Conservation (phyloP, 2,797 vertebrate genomes). For the Bucorvus abyssinicus region DNA sequence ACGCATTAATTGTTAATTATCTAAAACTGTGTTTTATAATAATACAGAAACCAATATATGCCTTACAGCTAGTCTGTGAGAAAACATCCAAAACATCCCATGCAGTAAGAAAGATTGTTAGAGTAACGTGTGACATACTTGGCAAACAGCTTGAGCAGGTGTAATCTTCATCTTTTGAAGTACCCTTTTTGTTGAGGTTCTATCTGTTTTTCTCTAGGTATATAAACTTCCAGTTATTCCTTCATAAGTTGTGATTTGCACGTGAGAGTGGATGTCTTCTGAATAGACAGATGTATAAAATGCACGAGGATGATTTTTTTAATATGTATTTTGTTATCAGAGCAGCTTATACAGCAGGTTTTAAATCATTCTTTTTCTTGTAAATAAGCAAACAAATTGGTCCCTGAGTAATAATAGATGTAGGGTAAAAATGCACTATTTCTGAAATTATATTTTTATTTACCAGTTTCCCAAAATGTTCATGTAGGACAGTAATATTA, state of each 20-base stretch:
- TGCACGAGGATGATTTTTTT: background rate
- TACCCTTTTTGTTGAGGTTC: background rate
- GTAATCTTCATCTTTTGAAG: slow-evolving; percentile 49
- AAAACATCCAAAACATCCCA: slow-evolving; percentile 29
- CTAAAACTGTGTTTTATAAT: slow-evolving; percentile 31
- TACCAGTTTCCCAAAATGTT: background rate
- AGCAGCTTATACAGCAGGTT: background rate
- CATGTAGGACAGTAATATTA: background rate
- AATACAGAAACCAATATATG: slow-evolving; percentile 34
- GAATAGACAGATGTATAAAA: background rate
- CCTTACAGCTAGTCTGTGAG: slow-evolving; percentile 31
- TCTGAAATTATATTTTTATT: background rate
- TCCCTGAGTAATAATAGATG: background rate
- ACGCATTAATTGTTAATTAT: slow-evolving; percentile 56
- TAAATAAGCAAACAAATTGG: background rate
- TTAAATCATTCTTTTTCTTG: background rate
- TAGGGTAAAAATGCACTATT: background rate
- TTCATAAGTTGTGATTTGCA: background rate
- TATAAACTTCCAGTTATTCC: background rate
- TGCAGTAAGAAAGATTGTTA: slow-evolving; percentile 48
- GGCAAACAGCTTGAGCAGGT: slow-evolving; percentile 51
- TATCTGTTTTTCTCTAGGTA: background rate
- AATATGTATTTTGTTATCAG: background rate
- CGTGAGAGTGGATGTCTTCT: background rate
- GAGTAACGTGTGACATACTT: slow-evolving; percentile 5